Evolutionary conservation across 2,888 invertebrate species (phyloP).

Genomic region (Cryptus armator): DNA sequence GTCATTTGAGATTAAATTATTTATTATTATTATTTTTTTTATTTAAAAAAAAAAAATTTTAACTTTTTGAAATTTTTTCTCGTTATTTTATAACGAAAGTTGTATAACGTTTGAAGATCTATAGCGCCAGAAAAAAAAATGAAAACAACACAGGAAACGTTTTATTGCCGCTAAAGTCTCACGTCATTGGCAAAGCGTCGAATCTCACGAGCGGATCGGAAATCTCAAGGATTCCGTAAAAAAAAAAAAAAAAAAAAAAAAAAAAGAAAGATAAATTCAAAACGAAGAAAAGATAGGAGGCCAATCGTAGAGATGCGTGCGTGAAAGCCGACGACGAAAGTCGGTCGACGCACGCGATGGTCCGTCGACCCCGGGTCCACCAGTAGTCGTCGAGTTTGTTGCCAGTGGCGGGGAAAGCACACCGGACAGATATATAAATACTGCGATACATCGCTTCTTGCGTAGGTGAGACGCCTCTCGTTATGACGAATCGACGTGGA

Average conservation of each 20-base stretch:
- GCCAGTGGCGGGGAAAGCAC: conserved; percentile 66
- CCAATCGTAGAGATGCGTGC: conserved; percentile 61
- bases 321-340: conserved; percentile 80
- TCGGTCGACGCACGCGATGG: conserved; percentile 76
- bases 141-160: not conserved
- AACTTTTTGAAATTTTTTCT: too few relatives aligned
- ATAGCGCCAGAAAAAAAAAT: not conserved
- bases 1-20: not conserved
- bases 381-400: conserved; percentile 8
- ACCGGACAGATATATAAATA: conserved; percentile 4
- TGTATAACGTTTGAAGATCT: not conserved
- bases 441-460: not conserved
- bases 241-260: conserved; percentile 19
- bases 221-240: conserved; percentile 7
- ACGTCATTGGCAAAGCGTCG: not conserved
- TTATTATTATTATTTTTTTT: not conserved
- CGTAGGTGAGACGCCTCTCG: conserved; percentile 5
- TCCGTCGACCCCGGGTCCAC: conserved; percentile 68
- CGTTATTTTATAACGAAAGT: not conserved
- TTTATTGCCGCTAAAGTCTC: not conserved
- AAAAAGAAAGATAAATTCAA: conserved; percentile 7
- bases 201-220: not conserved
- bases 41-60: too few relatives aligned
- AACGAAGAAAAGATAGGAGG: conserved; percentile 39
- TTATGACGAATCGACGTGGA: conserved; percentile 16